Percentiles rank a stretch among this genome's conserved stretches.
These are phyloP conservation scores for Apamea epomidion DNA, from an alignment of 2,888 invertebrate species.

Conservation along the genomic window DNA sequence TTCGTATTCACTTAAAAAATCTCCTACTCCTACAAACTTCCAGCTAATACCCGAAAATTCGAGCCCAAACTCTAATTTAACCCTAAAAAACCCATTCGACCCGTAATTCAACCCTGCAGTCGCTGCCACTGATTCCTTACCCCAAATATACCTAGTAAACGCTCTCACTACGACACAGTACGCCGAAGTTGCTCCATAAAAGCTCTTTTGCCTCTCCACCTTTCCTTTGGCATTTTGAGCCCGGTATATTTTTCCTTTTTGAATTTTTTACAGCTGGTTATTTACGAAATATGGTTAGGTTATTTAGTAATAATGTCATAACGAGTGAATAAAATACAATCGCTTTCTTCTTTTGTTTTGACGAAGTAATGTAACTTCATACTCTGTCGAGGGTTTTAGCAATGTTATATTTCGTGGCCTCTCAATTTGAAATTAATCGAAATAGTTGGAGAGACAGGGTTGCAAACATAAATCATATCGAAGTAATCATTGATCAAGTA, in stretches of 20 bases:
- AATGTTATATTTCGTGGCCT: neutral
- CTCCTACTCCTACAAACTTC: neutral
- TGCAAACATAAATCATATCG: constrained; percentile 32
- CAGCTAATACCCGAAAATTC: constrained; percentile 21
- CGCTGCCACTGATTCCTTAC: constrained; percentile 71
- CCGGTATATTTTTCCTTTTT: constrained; percentile 72
- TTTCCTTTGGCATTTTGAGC: constrained; percentile 85
- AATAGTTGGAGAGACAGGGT: constrained; percentile 13
- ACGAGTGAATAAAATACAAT: neutral
- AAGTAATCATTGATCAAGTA: constrained; percentile 34
- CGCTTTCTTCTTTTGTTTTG: neutral
- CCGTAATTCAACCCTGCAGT: constrained; percentile 42
- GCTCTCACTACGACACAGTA: constrained; percentile 82
- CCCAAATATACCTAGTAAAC: constrained; percentile 79
- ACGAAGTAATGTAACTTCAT: neutral
- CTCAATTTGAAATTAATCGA: constrained; percentile 32
- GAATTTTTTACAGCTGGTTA: constrained; percentile 62
- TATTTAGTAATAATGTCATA: constrained; percentile 47
- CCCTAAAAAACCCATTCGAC: constrained; percentile 43
- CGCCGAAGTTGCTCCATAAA: constrained; percentile 87
- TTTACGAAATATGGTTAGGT: constrained; percentile 61
- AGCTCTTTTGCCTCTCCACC: constrained; percentile 87
- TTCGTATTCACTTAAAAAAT: neutral
- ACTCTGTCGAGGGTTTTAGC: neutral
- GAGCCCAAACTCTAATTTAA: constrained; percentile 27